Evolutionary conservation across 1,140 invertebrate species (phyloP), one percentile per base, ranked within the genome.

Genomic region (Lerema accius): DNA sequence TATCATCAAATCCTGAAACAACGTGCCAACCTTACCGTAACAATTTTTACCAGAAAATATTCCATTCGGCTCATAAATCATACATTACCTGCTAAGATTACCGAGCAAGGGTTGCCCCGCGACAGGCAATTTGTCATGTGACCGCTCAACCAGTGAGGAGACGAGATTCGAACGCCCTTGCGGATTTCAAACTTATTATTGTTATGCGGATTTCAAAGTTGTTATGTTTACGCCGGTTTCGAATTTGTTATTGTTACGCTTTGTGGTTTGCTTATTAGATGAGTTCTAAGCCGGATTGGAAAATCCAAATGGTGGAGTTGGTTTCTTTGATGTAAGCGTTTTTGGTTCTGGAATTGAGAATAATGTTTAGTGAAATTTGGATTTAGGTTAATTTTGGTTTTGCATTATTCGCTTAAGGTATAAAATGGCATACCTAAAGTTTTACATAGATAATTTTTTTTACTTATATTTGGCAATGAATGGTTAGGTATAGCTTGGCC

Each of bases 61-160:
- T 82, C 78, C 76, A 80, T 84, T 84, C 63, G 63, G 55, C 39
- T 71, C 76, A 86, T 88, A 88, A 88, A 88, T 88, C 85, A 83
- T 82, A 84, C 71, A 86, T 83, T 88, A 86, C 85, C 85, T 86
- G 85, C 70, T 63, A 69, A 76, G 78, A 76, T 75, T 70, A 73
- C 69, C 65, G 64, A 65, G 72, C 50, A 73, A 78, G 76, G 76
- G 74, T 76, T 75, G 67, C 59, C 15, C 56, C 69, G 66, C 63
- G 80, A 84, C 83, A 85, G 79, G 84, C 82, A 86, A 88, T 88
- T 88, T 88, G 85, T 88, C 79, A 88, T 80, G 59, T 45, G 73
- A 55, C 70, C 82, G 68, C 67, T 83, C 76, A 80, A 65, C 68
- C 79, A 10, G 10, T 17, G 73, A 67, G 65, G 45, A 71, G 69